Percentiles rank a stretch among this genome's conserved stretches.
Evolutionary conservation across 2,113 vertebrate genomes (phyloP).

Genomic region (Cinclus mexicanus): DNA sequence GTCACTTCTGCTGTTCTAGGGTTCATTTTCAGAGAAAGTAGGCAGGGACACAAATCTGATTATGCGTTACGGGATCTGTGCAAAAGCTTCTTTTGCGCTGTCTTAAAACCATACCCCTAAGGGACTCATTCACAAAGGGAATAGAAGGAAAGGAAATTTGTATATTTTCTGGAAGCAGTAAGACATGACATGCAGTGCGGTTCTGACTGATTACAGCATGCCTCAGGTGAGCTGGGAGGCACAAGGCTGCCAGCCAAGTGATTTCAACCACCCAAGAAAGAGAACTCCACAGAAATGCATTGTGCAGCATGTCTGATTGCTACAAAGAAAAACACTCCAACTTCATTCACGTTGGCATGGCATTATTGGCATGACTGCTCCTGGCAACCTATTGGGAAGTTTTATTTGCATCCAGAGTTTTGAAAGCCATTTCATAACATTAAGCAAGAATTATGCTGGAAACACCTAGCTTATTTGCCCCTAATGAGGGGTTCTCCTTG

Average conservation of each 20-base stretch:
- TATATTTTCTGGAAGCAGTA: conserved; percentile 14
- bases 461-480: conserved; percentile 12
- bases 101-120: conserved; percentile 9
- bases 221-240: conserved; percentile 50
- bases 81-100: neutral
- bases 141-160: neutral
- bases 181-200: neutral
- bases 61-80: neutral
- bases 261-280: conserved; percentile 39
- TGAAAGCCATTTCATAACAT: neutral
- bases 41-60: conserved; percentile 21
- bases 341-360: neutral
- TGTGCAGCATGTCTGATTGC: conserved; percentile 32
- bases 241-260: conserved; percentile 9
- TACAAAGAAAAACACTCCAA: conserved; percentile 14
- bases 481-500: neutral
- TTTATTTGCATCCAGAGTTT: conserved; percentile 44
- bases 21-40: neutral
- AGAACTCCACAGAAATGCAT: conserved; percentile 38
- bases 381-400: conserved; percentile 14
- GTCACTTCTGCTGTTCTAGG: neutral
- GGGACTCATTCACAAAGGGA: conserved; percentile 48
- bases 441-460: neutral
- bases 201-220: conserved; percentile 50
- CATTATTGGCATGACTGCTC: conserved; percentile 9